phyloP scores from a whole-genome alignment of 2,888 invertebrate genomes.

The Watsonalla binaria region DNA sequence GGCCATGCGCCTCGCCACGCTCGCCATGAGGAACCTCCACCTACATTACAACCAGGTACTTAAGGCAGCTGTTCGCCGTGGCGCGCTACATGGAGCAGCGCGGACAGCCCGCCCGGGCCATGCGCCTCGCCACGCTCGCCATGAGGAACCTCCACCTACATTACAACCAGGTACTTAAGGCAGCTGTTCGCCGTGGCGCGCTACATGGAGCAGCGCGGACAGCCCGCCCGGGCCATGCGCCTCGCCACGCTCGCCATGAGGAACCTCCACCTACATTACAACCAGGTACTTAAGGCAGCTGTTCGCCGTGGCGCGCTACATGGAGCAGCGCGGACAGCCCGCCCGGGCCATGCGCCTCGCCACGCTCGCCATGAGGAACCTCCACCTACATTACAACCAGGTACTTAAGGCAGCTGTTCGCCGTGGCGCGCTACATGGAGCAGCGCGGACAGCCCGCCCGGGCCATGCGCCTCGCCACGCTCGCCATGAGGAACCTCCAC shows the following conservation, averaged over 20 bases:
- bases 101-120: conserved; percentile 85
- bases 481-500: conserved; percentile 86
- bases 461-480: conserved; percentile 84
- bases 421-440: conserved; percentile 87
- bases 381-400: neutral
- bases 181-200: conserved; percentile 88
- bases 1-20: conserved; percentile 85
- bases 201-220: conserved; percentile 88
- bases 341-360: neutral
- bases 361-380: neutral
- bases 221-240: conserved; percentile 80
- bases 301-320: neutral
- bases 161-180: conserved; percentile 44
- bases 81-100: conserved; percentile 82
- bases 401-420: conserved; percentile 80
- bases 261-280: neutral
- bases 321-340: no score
- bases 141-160: conserved; percentile 87
- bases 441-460: conserved; percentile 84
- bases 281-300: no score
- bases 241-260: conserved; percentile 55
- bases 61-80: neutral
- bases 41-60: conserved; percentile 85
- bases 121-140: conserved; percentile 85
- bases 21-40: conserved; percentile 87